Conservation (phyloP, 2,888 invertebrate genomes). For the Acanthosoma haemorrhoidale region DNA sequence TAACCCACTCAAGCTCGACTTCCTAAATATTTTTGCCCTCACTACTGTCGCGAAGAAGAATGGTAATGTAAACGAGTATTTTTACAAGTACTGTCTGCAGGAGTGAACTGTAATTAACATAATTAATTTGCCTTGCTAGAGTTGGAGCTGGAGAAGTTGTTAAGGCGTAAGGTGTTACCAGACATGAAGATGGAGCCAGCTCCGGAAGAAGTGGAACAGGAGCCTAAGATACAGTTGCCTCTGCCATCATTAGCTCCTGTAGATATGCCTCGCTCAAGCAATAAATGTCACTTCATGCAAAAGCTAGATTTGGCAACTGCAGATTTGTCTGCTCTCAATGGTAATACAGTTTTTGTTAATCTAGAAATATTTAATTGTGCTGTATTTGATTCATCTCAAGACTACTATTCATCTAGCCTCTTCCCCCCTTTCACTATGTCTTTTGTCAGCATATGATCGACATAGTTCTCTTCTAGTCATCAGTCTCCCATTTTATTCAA, state of each 20-base stretch:
- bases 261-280: constrained; percentile 40
- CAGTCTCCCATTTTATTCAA: no score
- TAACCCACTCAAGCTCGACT: constrained; percentile 54
- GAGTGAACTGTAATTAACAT: not conserved
- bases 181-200: constrained; percentile 46
- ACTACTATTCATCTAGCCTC: not conserved
- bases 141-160: constrained; percentile 53
- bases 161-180: constrained; percentile 52
- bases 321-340: not conserved
- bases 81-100: not conserved
- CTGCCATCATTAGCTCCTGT: constrained; percentile 52
- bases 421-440: not conserved
- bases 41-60: constrained; percentile 48
- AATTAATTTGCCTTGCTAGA: constrained; percentile 46
- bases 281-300: constrained; percentile 31
- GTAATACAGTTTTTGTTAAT: not conserved
- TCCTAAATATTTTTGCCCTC: constrained; percentile 58
- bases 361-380: not conserved
- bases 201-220: constrained; percentile 43
- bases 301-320: constrained; percentile 20
- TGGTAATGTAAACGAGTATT: constrained; percentile 20
- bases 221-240: constrained; percentile 45
- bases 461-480: no score
- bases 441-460: no score
- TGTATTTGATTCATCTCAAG: not conserved